Conservation (phyloP, 2,888 invertebrate species). For the Geotrupes spiniger region DNA sequence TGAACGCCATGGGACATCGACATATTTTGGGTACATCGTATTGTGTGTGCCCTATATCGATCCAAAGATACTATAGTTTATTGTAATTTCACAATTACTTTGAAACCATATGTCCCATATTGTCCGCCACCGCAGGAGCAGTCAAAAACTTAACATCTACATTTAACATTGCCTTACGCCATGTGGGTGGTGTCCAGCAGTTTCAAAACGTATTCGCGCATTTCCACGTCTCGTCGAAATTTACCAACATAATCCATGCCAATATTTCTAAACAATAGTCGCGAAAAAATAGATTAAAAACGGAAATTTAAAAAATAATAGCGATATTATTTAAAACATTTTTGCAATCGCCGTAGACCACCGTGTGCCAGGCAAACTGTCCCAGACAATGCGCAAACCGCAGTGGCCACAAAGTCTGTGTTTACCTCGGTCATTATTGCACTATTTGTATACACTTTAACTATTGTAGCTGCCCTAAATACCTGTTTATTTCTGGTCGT, state of each 20-base stretch:
- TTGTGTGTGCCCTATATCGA: conserved; percentile 22
- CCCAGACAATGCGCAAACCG: conserved; percentile 38
- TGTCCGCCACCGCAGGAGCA: conserved; percentile 16
- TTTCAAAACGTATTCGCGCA: not conserved
- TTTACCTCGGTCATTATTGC: conserved; percentile 48
- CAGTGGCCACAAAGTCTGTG: conserved; percentile 44
- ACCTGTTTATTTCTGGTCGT: conserved; percentile 26
- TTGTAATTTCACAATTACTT: conserved; percentile 26
- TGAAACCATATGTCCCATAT: conserved; percentile 14
- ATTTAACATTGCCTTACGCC: conserved; percentile 23
- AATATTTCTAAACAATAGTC: too few species aligned
- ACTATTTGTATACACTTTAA: conserved; percentile 47
- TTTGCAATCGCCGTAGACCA: conserved; percentile 20
- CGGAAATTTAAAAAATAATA: too few species aligned
- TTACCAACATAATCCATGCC: too few species aligned
- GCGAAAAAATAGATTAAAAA: too few species aligned
- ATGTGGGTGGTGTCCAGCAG: conserved; percentile 29
- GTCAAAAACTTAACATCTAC: conserved; percentile 27
- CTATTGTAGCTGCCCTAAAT: conserved; percentile 40
- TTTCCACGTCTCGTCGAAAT: too few species aligned
- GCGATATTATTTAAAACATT: conserved; percentile 7
- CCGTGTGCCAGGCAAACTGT: conserved; percentile 21
- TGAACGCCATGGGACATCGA: conserved; percentile 17
- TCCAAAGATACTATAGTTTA: conserved; percentile 22
- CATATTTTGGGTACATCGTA: conserved; percentile 24